Evolutionary conservation across 2,797 vertebrate species (phyloP), one percentile per base, ranked within the genome.

Genomic region (Syndactyla subalaris): DNA sequence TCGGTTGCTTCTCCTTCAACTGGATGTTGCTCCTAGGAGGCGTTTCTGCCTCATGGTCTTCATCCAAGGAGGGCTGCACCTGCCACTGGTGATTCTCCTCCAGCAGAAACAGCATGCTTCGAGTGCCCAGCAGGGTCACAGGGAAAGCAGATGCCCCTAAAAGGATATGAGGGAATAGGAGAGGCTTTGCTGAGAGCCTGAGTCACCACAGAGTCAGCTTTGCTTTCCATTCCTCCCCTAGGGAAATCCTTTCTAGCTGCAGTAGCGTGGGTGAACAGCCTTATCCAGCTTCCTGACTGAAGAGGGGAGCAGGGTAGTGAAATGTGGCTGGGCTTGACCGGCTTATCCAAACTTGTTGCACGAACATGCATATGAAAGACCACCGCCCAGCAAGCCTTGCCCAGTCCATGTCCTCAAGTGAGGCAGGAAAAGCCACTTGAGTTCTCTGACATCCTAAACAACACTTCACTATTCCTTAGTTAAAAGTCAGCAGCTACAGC

Each of bases 121-220:
- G 96, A 27, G 99, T 99, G 36, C 98, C 98, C 93, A 99, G 97
- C 85, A 99, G 97, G 6, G 99, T 99, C 97, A 99, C 93, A 19
- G 99, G 98, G 39, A 95, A 97, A 97, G 98, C 97, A 48, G 96
- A 85, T 29, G 97, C 94, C 52, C 98, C 99, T 99, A 92, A 68
- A 88, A 89, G 66, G 93, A 85, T 67, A 83, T 1, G 7, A 85
- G 29, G 34, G 30, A 75, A 52, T n/a, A 95, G 63, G 38, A 95
- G 73, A 92, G 10, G 45, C 86, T 77, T 67, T 91, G 59, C 59
- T 57, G 36, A 80, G 85, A 93, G 62, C 85, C 71, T 74, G 51
- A 63, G 84, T 95, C 95, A 94, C 80, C 80, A 82, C 59, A 88
- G 77, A 96, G 88, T 52, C 62, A 94, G 91, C 91, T 95, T 89